Conservation (phyloP, 2,797 vertebrate genomes). For the Amblyraja radiata region DNA sequence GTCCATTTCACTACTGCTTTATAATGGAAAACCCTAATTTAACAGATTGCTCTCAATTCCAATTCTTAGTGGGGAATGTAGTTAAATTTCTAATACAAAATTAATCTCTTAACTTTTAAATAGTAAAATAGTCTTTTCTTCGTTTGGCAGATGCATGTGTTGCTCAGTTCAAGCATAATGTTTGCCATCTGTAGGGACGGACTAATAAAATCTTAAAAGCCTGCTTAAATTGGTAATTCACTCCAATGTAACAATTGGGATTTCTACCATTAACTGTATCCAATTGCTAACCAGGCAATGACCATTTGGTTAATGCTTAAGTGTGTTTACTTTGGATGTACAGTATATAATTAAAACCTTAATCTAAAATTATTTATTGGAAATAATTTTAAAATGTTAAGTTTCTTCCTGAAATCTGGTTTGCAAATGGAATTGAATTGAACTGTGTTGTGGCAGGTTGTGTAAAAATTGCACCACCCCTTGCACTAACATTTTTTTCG, state of each 20-base stretch:
- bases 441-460: constrained; percentile 34
- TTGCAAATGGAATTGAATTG: constrained; percentile 30
- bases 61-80: constrained; percentile 86
- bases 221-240: constrained; percentile 35
- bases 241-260: constrained; percentile 18
- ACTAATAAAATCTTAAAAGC: constrained; percentile 34
- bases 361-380: constrained; percentile 24
- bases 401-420: not conserved
- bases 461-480: constrained; percentile 52
- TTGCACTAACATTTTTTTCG: constrained; percentile 83
- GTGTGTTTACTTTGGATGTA: constrained; percentile 26
- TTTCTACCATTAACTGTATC: constrained; percentile 6
- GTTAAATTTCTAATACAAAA: constrained; percentile 85
- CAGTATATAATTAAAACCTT: constrained; percentile 33
- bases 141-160: constrained; percentile 80
- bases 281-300: not conserved
- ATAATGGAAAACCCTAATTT: constrained; percentile 65
- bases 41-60: constrained; percentile 67
- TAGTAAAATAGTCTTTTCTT: constrained; percentile 53
- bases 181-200: constrained; percentile 28
- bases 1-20: constrained; percentile 66
- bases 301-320: constrained; percentile 6
- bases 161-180: constrained; percentile 77
- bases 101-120: constrained; percentile 67
- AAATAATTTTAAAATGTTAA: constrained; percentile 17